These are phyloP conservation scores for Abrostola triplasia DNA, from an alignment of 2,888 invertebrate genomes.

Conservation along the genomic window DNA sequence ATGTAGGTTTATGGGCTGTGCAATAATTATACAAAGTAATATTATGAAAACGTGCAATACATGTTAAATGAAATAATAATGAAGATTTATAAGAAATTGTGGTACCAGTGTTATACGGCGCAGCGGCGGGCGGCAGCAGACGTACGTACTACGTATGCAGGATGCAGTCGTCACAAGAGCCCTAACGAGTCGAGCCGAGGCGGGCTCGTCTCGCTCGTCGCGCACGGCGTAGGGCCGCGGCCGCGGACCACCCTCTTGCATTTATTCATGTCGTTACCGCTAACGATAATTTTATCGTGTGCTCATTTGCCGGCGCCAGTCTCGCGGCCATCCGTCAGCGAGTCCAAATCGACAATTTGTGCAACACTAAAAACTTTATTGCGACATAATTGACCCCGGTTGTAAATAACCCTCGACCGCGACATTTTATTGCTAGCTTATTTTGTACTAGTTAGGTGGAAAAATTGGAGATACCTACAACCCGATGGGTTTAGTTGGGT, in stretches of 20 bases:
- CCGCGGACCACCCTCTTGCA: conserved; percentile 85
- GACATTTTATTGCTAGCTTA: conserved; percentile 71
- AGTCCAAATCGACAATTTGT: conserved; percentile 86
- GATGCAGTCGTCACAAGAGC: conserved; percentile 78
- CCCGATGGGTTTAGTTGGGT: conserved; percentile 17
- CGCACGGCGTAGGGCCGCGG: conserved; percentile 61
- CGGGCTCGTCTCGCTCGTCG: conserved; percentile 67
- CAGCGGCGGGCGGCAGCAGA: conserved; percentile 20
- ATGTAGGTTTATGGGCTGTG: not conserved
- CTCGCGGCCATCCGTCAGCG: conserved; percentile 86
- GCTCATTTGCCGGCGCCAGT: conserved; percentile 88
- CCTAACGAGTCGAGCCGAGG: conserved; percentile 76
- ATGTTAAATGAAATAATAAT: conserved; percentile 52
- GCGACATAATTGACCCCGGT: conserved; percentile 84
- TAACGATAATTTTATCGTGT: conserved; percentile 89
- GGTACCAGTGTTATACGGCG: conserved; percentile 22
- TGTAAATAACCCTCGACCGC: conserved; percentile 76
- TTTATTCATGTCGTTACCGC: conserved; percentile 89
- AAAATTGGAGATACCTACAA: conserved; percentile 27
- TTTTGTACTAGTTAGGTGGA: conserved; percentile 62
- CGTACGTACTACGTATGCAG: conserved; percentile 35
- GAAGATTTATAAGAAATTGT: conserved; percentile 48
- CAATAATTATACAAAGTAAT: not conserved
- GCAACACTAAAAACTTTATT: conserved; percentile 87
- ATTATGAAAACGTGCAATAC: conserved; percentile 11